Base-by-base conservation (phyloP, 2,113 vertebrate species). In the Channa argus region DNA sequence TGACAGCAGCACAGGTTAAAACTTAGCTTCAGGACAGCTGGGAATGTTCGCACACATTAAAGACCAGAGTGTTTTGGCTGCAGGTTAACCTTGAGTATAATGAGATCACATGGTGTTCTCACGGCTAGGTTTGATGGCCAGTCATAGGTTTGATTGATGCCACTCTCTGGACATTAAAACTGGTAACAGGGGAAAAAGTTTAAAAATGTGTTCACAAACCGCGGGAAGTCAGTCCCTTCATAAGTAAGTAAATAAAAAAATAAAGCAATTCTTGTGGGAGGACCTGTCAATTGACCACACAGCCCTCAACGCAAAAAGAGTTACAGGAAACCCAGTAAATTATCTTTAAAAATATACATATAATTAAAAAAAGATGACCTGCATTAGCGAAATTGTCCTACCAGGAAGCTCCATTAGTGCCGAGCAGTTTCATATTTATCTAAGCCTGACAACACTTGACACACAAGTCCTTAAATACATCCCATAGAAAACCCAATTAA, bases 61-160 rank as follows among this genome's bases (percentile, higher is more conserved):
- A 85, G 65, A 70, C 37, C 13, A 73, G 64, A 45, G 59, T 84
- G n/a, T 81, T 87, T 77, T 85, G 70, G 45, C 80, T 83, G 65
- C 44, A 54, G 41, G 41, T 4, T 43, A 64, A 65, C 55, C 66
- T 54, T 56, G 34, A 68, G 3, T 36, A 39, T 61, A 52, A 80
- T 63, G 9, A 55, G 60, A 79, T 76, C 53, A n/a, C 44, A 53
- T 54, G 36, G 24, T 59, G n/a, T n/a, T n/a, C n/a, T n/a, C n/a
- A n/a, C n/a, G n/a, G n/a, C n/a, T n/a, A n/a, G 7, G 6, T 60
- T 36, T 43, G 54, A 24, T 24, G 24, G 24, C 24, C 1, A 14
- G 38, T 6, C 6, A 34, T 6, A 6, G 60, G 37, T 60, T 60
- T 65, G 37, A n/a, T 44, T 24, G 24, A 24, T 24, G 24, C 24